Conservation (phyloP, 2,888 invertebrate genomes). For the Mayetiola destructor region DNA sequence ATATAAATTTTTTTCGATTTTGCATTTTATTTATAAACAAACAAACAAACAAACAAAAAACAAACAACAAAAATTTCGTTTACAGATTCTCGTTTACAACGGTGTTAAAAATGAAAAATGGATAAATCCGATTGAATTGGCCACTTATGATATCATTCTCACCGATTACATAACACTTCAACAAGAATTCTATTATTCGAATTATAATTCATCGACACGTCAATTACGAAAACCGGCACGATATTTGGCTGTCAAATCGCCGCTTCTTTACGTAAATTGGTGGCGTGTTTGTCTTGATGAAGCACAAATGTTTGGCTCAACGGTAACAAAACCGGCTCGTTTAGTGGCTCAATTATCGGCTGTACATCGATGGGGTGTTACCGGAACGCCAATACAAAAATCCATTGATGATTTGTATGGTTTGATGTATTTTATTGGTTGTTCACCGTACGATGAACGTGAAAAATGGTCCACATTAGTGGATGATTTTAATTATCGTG, state of each 20-base stretch:
- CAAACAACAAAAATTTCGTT: neutral
- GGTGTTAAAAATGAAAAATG: constrained; percentile 32
- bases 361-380: constrained; percentile 56
- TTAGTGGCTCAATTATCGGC: constrained; percentile 33
- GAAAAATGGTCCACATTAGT: neutral
- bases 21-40: neutral
- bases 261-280: constrained; percentile 54
- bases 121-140: constrained; percentile 42
- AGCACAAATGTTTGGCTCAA: constrained; percentile 62
- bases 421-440: constrained; percentile 33
- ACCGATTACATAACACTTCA: constrained; percentile 53
- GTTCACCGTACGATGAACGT: constrained; percentile 23
- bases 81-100: constrained; percentile 38
- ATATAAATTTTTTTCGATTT: neutral
- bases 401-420: constrained; percentile 38
- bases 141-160: constrained; percentile 53
- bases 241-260: constrained; percentile 48
- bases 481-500: neutral
- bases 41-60: neutral
- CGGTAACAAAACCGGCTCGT: constrained; percentile 41
- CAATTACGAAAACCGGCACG: constrained; percentile 43
- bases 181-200: constrained; percentile 45
- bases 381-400: constrained; percentile 56
- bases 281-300: constrained; percentile 68
- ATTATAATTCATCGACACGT: constrained; percentile 25